phyloP scores from a whole-genome alignment of 2,113 vertebrate genomes.

The Mastomys coucha region DNA sequence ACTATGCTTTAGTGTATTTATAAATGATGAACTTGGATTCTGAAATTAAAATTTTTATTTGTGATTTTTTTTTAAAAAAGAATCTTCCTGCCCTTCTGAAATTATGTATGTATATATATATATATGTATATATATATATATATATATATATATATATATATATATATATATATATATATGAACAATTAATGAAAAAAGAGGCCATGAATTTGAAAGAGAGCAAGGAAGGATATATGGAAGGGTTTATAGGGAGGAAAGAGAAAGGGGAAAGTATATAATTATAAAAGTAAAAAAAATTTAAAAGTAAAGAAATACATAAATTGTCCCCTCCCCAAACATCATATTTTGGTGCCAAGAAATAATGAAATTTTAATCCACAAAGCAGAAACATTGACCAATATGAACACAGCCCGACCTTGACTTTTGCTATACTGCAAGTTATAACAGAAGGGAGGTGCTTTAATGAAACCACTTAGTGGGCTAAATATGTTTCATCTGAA shows the following conservation, averaged over 20 bases:
- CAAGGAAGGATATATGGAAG: not conserved
- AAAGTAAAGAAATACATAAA: not conserved
- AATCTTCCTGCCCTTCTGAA: not conserved
- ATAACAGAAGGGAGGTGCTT: slow-evolving; percentile 26
- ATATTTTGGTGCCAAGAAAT: not conserved
- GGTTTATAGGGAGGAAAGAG: not conserved
- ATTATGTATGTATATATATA: no score
- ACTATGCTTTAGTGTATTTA: no score
- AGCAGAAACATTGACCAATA: not conserved
- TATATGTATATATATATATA: no score
- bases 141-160: no score
- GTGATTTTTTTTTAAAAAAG: no score
- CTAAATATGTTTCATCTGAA: not conserved
- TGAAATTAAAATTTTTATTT: no score
- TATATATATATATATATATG: no score
- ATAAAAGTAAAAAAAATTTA: not conserved
- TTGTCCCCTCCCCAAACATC: not conserved
- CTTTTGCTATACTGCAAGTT: not conserved
- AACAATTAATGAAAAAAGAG: not conserved
- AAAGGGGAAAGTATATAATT: not conserved
- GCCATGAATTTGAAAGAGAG: not conserved
- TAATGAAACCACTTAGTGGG: not conserved
- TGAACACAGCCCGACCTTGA: slow-evolving; percentile 13
- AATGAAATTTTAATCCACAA: slow-evolving; percentile 13
- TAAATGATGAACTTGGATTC: no score